These are phyloP conservation scores for Mellivora capensis DNA, from an alignment of 2,113 vertebrate species.

Conservation along the genomic window DNA sequence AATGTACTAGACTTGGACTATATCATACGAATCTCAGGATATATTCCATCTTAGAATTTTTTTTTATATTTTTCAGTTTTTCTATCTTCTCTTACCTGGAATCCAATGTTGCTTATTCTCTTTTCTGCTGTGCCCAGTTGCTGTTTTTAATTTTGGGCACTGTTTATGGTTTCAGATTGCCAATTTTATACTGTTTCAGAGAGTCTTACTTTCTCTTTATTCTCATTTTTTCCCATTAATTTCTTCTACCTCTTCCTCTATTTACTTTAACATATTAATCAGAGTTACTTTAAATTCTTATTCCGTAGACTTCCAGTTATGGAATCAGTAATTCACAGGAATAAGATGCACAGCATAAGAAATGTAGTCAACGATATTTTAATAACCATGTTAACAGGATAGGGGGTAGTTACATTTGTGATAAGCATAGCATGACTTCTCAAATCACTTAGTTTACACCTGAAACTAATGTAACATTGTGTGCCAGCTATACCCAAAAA, in stretches of 20 bases:
- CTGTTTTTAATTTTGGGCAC: neutral
- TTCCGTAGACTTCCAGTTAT: neutral
- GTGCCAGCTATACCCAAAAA: neutral
- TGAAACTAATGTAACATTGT: neutral
- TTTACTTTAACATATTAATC: neutral
- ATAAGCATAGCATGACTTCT: neutral
- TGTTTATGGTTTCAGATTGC: neutral
- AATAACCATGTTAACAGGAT: neutral
- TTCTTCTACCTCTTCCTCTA: neutral
- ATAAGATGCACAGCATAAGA: neutral
- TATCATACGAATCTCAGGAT: neutral
- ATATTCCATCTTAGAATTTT: neutral
- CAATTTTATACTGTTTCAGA: neutral
- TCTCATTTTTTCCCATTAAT: neutral
- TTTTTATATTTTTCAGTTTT: neutral
- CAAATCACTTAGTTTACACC: neutral
- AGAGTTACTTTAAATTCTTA: neutral
- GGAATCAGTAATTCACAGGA: neutral
- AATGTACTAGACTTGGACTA: neutral
- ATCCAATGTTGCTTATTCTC: neutral
- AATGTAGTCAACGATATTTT: neutral
- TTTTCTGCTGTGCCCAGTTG: neutral
- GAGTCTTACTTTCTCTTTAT: neutral
- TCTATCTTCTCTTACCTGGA: neutral
- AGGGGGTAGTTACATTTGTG: neutral